Percentiles rank a stretch among this genome's conserved stretches.
These are phyloP conservation scores for Asbolus verrucosus DNA, from an alignment of 1,140 invertebrate genomes.

Conservation along the genomic window DNA sequence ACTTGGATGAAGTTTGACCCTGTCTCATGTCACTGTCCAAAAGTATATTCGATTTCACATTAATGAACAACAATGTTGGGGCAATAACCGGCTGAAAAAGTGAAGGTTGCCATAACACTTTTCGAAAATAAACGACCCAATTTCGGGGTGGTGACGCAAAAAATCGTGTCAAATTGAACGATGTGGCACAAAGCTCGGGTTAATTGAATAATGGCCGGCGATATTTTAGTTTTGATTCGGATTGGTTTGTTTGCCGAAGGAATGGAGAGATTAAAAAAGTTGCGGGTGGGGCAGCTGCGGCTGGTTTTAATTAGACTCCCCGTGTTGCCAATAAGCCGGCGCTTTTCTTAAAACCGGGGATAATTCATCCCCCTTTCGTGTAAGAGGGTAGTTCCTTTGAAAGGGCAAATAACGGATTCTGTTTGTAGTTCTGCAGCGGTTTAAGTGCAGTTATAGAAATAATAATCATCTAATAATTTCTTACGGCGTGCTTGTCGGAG, in stretches of 20 bases:
- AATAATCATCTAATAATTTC: conserved; percentile 39
- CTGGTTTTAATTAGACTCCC: conserved; percentile 22
- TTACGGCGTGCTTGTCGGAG: conserved; percentile 28
- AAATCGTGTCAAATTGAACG: conserved; percentile 20
- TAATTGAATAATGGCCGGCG: conserved; percentile 34
- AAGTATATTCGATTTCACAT: too few species aligned
- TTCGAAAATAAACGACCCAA: conserved; percentile 29
- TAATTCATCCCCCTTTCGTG: neutral
- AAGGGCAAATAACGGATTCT: conserved; percentile 25
- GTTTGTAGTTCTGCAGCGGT: conserved; percentile 16
- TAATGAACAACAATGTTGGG: too few species aligned
- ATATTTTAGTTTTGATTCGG: conserved; percentile 37
- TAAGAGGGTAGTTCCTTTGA: neutral
- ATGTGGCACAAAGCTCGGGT: conserved; percentile 8
- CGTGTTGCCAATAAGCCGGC: too few species aligned
- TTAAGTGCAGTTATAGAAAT: conserved; percentile 37
- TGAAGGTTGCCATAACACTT: conserved; percentile 2
- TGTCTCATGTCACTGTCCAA: too few species aligned
- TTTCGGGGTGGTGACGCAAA: conserved; percentile 9
- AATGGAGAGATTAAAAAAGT: conserved; percentile 12
- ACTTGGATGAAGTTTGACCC: too few species aligned
- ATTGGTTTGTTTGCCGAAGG: conserved; percentile 20
- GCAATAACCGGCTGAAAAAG: too few species aligned
- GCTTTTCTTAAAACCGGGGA: conserved; percentile 20
- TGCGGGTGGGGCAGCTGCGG: conserved; percentile 8